phyloP scores from a whole-genome alignment of 2,888 invertebrate species.

The Oligia fasciuncula region DNA sequence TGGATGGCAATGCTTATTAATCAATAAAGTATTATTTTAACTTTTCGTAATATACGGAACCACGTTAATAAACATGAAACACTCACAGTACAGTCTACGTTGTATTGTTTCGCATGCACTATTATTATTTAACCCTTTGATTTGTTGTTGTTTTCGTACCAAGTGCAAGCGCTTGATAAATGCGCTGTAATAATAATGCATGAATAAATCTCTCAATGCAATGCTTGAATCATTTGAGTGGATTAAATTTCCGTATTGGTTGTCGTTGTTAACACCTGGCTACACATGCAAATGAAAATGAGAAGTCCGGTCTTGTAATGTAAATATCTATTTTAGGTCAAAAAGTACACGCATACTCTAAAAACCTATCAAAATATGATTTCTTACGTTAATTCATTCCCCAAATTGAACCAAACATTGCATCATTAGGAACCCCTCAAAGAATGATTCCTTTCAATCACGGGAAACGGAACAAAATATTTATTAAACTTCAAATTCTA shows the following conservation, averaged over 20 bases:
- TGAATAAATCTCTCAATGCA: slow-evolving; percentile 55
- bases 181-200: slow-evolving; percentile 63
- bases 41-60: slow-evolving; percentile 38
- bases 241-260: slow-evolving; percentile 35
- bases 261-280: slow-evolving; percentile 21
- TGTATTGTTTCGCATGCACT: slow-evolving; percentile 68
- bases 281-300: background rate
- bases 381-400: slow-evolving; percentile 4
- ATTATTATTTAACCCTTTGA: slow-evolving; percentile 69
- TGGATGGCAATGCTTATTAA: no score
- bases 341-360: background rate
- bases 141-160: slow-evolving; percentile 64
- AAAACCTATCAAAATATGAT: background rate
- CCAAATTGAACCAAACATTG: slow-evolving; percentile 22
- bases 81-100: slow-evolving; percentile 37
- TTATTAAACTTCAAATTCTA: slow-evolving; percentile 62
- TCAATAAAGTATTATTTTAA: no score
- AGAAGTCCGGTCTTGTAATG: background rate
- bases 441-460: slow-evolving; percentile 51
- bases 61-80: slow-evolving; percentile 22
- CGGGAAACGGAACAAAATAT: slow-evolving; percentile 57
- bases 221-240: slow-evolving; percentile 47
- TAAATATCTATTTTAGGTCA: background rate
- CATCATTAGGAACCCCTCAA: slow-evolving; percentile 24
- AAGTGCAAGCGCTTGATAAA: slow-evolving; percentile 61